Evolutionary conservation across 2,888 invertebrate species (phyloP), one percentile per base, ranked within the genome.

Genomic region (Nineta flava): DNA sequence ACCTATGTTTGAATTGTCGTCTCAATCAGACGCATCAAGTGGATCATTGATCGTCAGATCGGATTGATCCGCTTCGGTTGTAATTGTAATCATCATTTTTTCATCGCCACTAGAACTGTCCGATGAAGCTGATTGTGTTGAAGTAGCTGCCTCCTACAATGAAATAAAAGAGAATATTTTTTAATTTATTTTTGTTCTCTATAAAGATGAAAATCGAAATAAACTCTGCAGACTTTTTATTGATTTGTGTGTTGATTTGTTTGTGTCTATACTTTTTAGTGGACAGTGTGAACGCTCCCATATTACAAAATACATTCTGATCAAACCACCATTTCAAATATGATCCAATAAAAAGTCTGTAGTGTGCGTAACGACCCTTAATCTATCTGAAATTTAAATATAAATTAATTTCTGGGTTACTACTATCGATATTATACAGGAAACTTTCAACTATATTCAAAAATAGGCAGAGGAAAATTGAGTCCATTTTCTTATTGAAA

Each of bases 81-180:
- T 79, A 47, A 83, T 78, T 6, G 81, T 79, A 6, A 83, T 75
- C 73, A 84, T 83, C 76, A 84, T 83, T 63, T 84, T 83, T 57
- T 83, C 82, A 56, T 83, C 83, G 55, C 77, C 78, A 55, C 83
- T 83, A 12, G 68, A 69, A 52, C 81, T 82, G 57, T 83, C 83
- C 0, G 83, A 81, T 3, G 76, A 75, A 62, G 77, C 78, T 1
- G 77, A 77, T 58, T 83, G 82, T 2, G 82, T 83, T n/a, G 83
- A 81, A 48, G 83, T 81, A 42, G 82, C 79, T 46, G 77, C 76
- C 63, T 81, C 80, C 81, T 81, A 63, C 40, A 69, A 65, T 49
- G 53, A 58, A 21, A 41, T 35, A 52, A 50, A 41, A 49, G 40
- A 38, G 35, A 32, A 50, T 52, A 16, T 6, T 19, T 16, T 43